Evolutionary conservation across 2,888 invertebrate species (phyloP).

Genomic region (Drosophila meridiana): DNA sequence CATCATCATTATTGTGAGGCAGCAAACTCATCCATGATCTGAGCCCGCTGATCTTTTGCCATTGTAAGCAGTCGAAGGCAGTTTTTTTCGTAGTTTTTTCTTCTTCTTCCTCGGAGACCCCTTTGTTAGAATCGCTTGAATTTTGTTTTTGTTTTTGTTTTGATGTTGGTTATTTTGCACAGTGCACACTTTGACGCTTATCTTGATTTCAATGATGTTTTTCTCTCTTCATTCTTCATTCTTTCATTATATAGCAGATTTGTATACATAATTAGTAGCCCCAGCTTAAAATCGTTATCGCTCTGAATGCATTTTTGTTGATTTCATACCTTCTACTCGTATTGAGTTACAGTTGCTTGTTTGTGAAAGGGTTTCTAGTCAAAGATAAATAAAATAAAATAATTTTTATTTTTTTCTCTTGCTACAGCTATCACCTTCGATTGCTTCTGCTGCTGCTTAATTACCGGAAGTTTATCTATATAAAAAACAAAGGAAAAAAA

Average conservation of each 20-base stretch:
- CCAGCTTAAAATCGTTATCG: slow-evolving; percentile 13
- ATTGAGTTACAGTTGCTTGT: slow-evolving; percentile 39
- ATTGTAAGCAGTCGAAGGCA: slow-evolving; percentile 41
- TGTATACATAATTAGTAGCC: slow-evolving; percentile 43
- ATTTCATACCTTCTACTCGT: slow-evolving; percentile 40
- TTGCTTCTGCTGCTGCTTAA: slow-evolving; percentile 26
- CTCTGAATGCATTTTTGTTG: slow-evolving; percentile 43
- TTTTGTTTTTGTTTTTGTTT: slow-evolving; percentile 7
- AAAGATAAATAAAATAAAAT: too few relatives aligned
- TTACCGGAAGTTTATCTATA: slow-evolving; percentile 68
- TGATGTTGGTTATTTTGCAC: slow-evolving; percentile 50
- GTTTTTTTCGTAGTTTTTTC: slow-evolving; percentile 15
- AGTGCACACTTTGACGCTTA: slow-evolving; percentile 61
- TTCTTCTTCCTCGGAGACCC: neutral
- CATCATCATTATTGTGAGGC: slow-evolving; percentile 21
- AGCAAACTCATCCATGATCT: slow-evolving; percentile 53
- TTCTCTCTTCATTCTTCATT: neutral
- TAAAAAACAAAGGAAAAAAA: too few relatives aligned
- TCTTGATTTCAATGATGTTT: slow-evolving; percentile 51
- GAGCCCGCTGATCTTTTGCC: slow-evolving; percentile 60
- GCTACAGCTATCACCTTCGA: neutral
- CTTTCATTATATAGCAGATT: neutral
- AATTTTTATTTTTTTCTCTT: neutral
- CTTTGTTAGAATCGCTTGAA: slow-evolving; percentile 30
- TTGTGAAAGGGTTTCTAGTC: neutral